A percentile compares a stretch with the other conserved stretches of the same genome.
These are phyloP conservation scores for Xestoiulus laeticollis DNA, from an alignment of 2,888 invertebrate genomes.

Conservation along the genomic window DNA sequence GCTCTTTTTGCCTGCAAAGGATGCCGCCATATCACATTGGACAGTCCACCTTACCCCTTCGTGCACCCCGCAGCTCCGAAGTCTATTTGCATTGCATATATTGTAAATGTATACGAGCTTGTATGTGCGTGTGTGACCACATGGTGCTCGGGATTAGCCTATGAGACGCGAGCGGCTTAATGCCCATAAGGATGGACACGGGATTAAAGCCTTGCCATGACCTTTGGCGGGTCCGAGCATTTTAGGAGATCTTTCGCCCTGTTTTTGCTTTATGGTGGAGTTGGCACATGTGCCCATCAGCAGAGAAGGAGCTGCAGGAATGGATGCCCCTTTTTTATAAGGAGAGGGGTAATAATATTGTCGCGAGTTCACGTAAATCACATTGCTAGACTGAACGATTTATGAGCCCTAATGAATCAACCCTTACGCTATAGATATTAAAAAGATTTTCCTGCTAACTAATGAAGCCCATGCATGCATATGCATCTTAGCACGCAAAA, in stretches of 20 bases:
- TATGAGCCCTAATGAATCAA: slow-evolving; percentile 52
- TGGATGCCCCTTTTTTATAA: background rate
- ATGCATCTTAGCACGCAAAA: background rate
- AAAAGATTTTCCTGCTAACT: slow-evolving; percentile 25
- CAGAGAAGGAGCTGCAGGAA: background rate
- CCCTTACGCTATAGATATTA: slow-evolving; percentile 52
- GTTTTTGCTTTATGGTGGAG: background rate
- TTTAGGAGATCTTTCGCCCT: background rate
- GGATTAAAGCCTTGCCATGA: background rate
- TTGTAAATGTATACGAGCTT: background rate
- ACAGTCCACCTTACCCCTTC: background rate
- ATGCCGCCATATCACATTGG: background rate
- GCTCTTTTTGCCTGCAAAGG: background rate
- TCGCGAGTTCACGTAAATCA: slow-evolving; percentile 45
- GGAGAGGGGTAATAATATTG: background rate
- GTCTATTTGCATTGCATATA: slow-evolving; percentile 20
- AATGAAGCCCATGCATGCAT: slow-evolving; percentile 18
- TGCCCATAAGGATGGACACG: background rate
- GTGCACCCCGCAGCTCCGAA: slow-evolving; percentile 12
- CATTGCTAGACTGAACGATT: slow-evolving; percentile 51
- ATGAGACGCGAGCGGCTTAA: slow-evolving; percentile 7
- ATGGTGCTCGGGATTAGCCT: slow-evolving; percentile 25
- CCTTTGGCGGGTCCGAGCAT: background rate
- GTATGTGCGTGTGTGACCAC: background rate
- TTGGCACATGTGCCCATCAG: background rate